Evolutionary conservation across 2,113 vertebrate genomes (phyloP).

Genomic region (Cephalopholis sonnerati): DNA sequence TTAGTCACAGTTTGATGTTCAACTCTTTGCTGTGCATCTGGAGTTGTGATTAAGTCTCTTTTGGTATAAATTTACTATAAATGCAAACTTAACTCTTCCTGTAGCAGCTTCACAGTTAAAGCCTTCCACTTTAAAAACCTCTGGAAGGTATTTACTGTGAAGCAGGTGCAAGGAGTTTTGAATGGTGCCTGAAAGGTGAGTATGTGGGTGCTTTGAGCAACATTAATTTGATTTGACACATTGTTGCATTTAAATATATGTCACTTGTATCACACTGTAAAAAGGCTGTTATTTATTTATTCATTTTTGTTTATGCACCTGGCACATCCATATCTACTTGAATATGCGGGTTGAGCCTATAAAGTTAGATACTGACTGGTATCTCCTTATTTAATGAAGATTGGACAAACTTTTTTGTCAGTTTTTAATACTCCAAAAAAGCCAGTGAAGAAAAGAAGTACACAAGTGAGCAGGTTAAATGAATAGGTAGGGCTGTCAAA

Average conservation of each 20-base stretch:
- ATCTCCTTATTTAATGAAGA: background rate
- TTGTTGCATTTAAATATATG: no score
- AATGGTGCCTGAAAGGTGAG: background rate
- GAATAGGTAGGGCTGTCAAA: background rate
- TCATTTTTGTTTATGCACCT: background rate
- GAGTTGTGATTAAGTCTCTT: no score
- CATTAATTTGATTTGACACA: background rate
- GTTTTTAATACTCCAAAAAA: background rate
- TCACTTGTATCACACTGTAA: no score
- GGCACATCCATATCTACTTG: no score
- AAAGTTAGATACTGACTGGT: background rate
- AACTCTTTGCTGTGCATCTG: no score
- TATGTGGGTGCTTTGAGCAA: background rate
- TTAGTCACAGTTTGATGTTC: background rate
- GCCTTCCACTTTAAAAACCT: background rate
- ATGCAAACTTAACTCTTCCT: background rate
- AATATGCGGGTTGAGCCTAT: background rate
- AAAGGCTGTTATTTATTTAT: no score
- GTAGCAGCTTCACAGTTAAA: no score
- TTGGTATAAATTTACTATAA: no score
- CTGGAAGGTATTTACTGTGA: background rate
- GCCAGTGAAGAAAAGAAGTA: background rate
- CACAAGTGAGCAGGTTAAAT: background rate
- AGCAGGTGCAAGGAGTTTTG: background rate
- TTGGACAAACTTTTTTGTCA: background rate